Percentiles rank a stretch among this genome's conserved stretches.
These are phyloP conservation scores for Oegoconia quadripuncta DNA, from an alignment of 2,888 invertebrate species.

Conservation along the genomic window DNA sequence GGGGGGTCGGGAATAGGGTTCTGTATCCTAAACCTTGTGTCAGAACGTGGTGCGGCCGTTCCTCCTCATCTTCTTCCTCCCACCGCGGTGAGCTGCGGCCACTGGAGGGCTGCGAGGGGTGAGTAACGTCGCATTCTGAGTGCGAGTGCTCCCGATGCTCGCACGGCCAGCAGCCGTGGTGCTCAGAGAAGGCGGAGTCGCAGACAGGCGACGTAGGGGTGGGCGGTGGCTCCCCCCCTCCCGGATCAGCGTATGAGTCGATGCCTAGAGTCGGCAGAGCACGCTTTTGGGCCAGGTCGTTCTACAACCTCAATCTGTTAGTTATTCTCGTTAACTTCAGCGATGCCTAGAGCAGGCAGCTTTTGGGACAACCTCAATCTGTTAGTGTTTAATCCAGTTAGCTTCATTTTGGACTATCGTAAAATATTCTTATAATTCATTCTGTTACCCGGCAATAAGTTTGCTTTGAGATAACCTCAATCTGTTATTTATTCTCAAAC, in stretches of 20 bases:
- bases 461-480: no score
- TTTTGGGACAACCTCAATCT: no score
- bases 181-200: constrained; percentile 74
- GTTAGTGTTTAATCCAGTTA: no score
- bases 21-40: constrained; percentile 65
- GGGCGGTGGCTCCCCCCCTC: constrained; percentile 68
- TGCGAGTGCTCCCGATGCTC: constrained; percentile 53
- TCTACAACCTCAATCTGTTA: constrained; percentile 6
- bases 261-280: constrained; percentile 57
- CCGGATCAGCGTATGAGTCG: constrained; percentile 70
- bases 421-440: no score
- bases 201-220: constrained; percentile 71
- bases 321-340: no score
- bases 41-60: constrained; percentile 59
- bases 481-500: no score
- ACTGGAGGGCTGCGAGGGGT: constrained; percentile 64
- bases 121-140: constrained; percentile 56
- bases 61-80: constrained; percentile 69
- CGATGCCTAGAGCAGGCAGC: no score
- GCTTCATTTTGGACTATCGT: no score
- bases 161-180: constrained; percentile 72
- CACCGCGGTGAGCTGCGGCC: constrained; percentile 71
- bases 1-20: constrained; percentile 27
- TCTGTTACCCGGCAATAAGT: no score
- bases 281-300: constrained; percentile 24